These are phyloP conservation scores for Henricia sp. DNA, from an alignment of 53 echinoderm and acorn worm species.

Conservation along the genomic window DNA sequence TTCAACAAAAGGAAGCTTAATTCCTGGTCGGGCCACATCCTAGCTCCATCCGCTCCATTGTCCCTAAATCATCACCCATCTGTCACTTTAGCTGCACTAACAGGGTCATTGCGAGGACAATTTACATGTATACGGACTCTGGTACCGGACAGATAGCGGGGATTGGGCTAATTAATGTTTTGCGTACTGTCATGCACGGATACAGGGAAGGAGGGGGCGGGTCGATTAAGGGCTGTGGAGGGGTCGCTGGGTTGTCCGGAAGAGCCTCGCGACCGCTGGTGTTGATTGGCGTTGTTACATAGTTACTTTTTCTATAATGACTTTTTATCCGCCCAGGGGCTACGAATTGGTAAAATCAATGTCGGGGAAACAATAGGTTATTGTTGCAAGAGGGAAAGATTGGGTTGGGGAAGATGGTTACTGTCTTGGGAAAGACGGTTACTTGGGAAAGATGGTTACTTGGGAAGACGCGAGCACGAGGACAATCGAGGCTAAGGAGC, in stretches of 20 bases:
- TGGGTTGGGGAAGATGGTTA: no score
- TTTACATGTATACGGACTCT: constrained; percentile 7
- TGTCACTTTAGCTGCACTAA: constrained; percentile 40
- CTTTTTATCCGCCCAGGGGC: no score
- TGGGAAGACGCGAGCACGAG: no score
- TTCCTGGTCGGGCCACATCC: not conserved
- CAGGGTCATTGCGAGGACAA: constrained; percentile 34
- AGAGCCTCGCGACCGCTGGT: no score
- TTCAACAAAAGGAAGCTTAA: constrained; percentile 4
- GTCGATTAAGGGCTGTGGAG: not conserved
- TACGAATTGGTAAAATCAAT: no score
- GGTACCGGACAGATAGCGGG: not conserved
- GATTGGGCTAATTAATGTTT: constrained; percentile 24
- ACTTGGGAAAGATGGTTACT: no score
- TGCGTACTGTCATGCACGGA: not conserved
- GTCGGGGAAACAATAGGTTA: no score
- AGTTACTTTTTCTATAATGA: no score
- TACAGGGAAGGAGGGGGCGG: not conserved
- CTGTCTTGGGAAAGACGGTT: no score
- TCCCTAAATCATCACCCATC: constrained; percentile 13
- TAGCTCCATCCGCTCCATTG: not conserved
- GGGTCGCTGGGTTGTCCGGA: constrained; percentile 23
- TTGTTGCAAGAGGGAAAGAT: no score
- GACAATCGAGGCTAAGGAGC: no score
- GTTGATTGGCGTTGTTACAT: no score